phyloP scores from a whole-genome alignment of 37 sponge, comb jelly and placozoan species.

The Theonella swinhoei region DNA sequence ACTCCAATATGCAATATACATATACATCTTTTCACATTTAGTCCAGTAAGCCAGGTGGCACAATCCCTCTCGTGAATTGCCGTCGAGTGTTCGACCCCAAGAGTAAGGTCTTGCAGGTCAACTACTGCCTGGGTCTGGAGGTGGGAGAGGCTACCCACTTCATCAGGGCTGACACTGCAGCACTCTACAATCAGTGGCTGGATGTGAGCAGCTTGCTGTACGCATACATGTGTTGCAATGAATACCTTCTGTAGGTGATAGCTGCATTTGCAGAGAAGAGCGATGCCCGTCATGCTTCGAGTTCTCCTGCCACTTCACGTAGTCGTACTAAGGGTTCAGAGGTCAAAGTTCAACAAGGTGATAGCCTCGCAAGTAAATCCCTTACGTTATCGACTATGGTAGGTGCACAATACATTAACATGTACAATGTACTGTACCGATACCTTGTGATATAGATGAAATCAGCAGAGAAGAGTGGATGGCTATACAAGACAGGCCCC shows the following conservation, averaged over 20 bases:
- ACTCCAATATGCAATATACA: not conserved
- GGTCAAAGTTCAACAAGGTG: not conserved
- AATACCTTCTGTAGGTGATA: not conserved
- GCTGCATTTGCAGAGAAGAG: not conserved
- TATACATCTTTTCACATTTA: not conserved
- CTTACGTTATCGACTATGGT: too few species aligned
- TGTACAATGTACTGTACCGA: too few species aligned
- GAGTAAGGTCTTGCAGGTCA: constrained; percentile 14
- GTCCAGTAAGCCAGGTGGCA: constrained; percentile 15
- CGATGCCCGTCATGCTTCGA: not conserved
- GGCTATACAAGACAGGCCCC: constrained; percentile 54
- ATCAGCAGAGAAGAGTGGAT: constrained; percentile 46
- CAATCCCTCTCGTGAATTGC: constrained; percentile 10
- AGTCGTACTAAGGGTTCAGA: not conserved
- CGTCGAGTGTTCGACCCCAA: constrained; percentile 20
- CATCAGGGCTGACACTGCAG: constrained; percentile 42
- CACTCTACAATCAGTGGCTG: constrained; percentile 26
- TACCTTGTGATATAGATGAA: constrained; percentile 11
- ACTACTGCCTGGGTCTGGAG: constrained; percentile 32
- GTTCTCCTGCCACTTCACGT: not conserved
- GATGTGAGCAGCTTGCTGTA: not conserved
- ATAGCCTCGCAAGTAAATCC: too few species aligned
- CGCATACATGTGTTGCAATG: not conserved
- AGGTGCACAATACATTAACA: too few species aligned
- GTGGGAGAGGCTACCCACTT: not conserved